Evolutionary conservation across 2,797 vertebrate genomes (phyloP).

Genomic region (Gobionotothen gibberifrons): DNA sequence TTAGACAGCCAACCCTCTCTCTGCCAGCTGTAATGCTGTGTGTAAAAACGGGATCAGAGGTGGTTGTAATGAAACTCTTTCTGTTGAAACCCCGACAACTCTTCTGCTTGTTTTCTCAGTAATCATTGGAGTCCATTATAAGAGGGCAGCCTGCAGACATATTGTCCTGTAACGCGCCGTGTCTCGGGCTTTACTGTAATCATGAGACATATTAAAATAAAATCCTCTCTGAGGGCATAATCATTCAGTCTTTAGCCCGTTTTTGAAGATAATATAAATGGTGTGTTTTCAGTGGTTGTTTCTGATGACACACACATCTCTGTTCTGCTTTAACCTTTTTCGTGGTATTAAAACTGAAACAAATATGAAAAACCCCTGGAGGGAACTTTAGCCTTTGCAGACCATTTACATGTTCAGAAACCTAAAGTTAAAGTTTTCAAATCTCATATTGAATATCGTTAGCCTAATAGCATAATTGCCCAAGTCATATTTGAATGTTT

Average conservation of each 20-base stretch:
- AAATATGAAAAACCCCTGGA: no score
- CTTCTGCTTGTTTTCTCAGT: slow-evolving; percentile 42
- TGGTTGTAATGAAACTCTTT: slow-evolving; percentile 25
- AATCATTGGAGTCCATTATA: slow-evolving; percentile 25
- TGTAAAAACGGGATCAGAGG: slow-evolving; percentile 34
- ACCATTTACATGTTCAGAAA: no score
- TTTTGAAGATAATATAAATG: background rate
- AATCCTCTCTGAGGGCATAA: slow-evolving; percentile 28
- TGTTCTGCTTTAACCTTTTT: background rate
- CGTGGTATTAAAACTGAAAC: background rate
- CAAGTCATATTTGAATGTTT: no score
- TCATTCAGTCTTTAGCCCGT: slow-evolving; percentile 17
- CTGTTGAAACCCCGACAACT: slow-evolving; percentile 31
- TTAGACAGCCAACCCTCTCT: background rate
- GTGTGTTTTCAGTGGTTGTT: background rate
- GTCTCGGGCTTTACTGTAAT: slow-evolving; percentile 29
- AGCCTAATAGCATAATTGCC: no score
- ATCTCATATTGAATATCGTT: background rate
- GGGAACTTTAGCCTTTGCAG: no score
- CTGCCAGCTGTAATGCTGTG: slow-evolving; percentile 14
- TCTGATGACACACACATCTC: background rate
- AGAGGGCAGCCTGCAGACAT: slow-evolving; percentile 26
- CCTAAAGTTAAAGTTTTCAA: background rate
- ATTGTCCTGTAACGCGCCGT: slow-evolving; percentile 33
- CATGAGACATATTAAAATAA: slow-evolving; percentile 41